Base-by-base conservation (phyloP, 2,797 vertebrate genomes). In the Eulemur albifrons region DNA sequence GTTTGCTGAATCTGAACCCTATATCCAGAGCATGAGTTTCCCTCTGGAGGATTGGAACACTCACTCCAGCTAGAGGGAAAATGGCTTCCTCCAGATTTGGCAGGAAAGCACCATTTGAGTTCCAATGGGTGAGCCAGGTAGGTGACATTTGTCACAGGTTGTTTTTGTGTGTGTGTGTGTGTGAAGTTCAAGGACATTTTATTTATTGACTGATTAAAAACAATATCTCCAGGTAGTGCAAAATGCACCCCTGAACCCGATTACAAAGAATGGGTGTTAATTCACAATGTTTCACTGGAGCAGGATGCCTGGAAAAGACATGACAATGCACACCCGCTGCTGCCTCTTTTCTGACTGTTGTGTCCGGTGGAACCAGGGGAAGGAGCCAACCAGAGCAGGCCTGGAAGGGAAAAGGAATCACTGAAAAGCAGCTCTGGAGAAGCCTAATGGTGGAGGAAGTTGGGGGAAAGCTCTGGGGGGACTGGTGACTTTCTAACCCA, bases 221-320 rank as follows among this genome's bases (percentile, higher is more conserved):
- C 82, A 11, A 1, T 87, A 30, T 90, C 96, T 98, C 95, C 96
- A 97, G 65, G 40, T 96, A 97, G 98, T 93, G 32, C 96, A 97
- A 93, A 97, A 92, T 0, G n/a, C 97, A 98, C 97, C 59, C 72
- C 65, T 97, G 98, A 98, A 98, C 98, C 98, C 97, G 98, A 98
- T 98, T 97, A 99, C 98, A 98, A 98, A 94, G 96, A 97, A 98
- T 97, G 98, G 97, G 93, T 98, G 97, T 98, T 98, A 98, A 98
- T 98, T 96, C 98, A 99, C 99, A 99, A 85, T 21, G 63, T 98
- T 98, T 98, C 25, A 4, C 10, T 3, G 15, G 30, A 52, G 18
- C 20, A 50, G 65, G 57, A 65, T 18, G 20, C 57, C 20, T 67
- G 45, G n/a, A n/a, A 38, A 88, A 91, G 52, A 77, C 3, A 7